Percentiles rank a stretch among this genome's conserved stretches.
Conservation (phyloP, 2,797 vertebrate genomes). For the Pangasius larnaudii region DNA sequence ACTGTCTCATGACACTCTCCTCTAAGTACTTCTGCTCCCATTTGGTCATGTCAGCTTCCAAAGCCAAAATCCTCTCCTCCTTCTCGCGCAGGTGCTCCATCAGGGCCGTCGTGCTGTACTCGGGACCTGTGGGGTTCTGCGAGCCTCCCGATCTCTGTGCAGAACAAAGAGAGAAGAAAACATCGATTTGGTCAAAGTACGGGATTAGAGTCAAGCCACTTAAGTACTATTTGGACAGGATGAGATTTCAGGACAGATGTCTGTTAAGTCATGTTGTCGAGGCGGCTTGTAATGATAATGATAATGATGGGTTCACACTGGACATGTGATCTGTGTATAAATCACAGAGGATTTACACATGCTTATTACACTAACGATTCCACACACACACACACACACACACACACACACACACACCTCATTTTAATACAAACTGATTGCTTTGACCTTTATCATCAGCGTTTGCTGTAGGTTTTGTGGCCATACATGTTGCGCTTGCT, state of each 20-base stretch:
- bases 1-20: conserved; percentile 98
- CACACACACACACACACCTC: not conserved
- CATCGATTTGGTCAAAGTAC: not conserved
- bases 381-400: not conserved
- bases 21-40: conserved; percentile 99
- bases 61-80: conserved; percentile 92
- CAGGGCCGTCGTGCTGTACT: conserved; percentile 86
- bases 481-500: not conserved
- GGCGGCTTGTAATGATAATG: not conserved
- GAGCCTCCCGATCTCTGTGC: conserved; percentile 86
- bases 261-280: not conserved
- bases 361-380: not conserved
- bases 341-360: not conserved
- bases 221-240: not conserved
- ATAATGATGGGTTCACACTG: not conserved
- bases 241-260: not conserved
- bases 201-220: not conserved
- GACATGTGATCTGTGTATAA: not conserved
- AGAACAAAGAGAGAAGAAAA: not conserved
- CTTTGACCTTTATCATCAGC: not conserved
- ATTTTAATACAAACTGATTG: not conserved
- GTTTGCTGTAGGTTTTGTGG: not conserved
- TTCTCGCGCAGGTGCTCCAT: conserved; percentile 97
- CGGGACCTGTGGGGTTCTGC: conserved; percentile 73
- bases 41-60: conserved; percentile 98